phyloP scores from a whole-genome alignment of 2,888 invertebrate genomes.

The Ametastegia equiseti region DNA sequence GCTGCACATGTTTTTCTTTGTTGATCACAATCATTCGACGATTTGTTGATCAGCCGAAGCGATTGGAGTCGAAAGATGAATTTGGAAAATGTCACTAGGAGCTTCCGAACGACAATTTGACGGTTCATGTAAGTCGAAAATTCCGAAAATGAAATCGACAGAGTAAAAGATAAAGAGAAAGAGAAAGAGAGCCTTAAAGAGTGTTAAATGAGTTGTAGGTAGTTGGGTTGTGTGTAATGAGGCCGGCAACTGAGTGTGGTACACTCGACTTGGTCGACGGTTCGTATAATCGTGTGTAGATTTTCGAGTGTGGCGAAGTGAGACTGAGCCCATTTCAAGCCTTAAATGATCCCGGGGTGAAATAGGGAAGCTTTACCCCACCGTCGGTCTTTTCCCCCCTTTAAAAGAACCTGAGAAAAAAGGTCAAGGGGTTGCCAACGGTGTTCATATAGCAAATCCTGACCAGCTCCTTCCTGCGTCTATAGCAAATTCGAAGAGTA shows the following conservation, averaged over 20 bases:
- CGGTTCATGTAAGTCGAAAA: too few species aligned
- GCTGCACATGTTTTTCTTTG: too few species aligned
- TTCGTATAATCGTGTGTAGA: conserved; percentile 27
- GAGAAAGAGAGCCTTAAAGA: not conserved
- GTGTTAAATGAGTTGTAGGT: conserved; percentile 13
- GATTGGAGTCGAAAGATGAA: too few species aligned
- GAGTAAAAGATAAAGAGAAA: not conserved
- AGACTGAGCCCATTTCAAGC: conserved; percentile 52
- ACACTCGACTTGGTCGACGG: conserved; percentile 35
- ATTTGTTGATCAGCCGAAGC: too few species aligned
- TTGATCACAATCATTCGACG: too few species aligned
- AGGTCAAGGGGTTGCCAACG: not conserved
- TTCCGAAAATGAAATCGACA: not conserved
- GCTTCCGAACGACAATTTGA: too few species aligned
- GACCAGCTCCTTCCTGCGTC: not conserved
- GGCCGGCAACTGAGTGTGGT: not conserved
- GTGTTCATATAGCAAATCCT: not conserved
- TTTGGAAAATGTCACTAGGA: too few species aligned
- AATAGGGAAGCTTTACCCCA: not conserved
- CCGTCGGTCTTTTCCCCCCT: not conserved
- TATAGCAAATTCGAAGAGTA: too few species aligned
- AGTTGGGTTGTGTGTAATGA: conserved; percentile 23
- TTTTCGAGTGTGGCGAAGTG: conserved; percentile 3
- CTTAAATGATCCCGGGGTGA: conserved; percentile 45
- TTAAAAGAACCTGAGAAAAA: not conserved